Base-by-base conservation (phyloP, 1,140 invertebrate genomes). In the Melipona quadrifasciata region DNA sequence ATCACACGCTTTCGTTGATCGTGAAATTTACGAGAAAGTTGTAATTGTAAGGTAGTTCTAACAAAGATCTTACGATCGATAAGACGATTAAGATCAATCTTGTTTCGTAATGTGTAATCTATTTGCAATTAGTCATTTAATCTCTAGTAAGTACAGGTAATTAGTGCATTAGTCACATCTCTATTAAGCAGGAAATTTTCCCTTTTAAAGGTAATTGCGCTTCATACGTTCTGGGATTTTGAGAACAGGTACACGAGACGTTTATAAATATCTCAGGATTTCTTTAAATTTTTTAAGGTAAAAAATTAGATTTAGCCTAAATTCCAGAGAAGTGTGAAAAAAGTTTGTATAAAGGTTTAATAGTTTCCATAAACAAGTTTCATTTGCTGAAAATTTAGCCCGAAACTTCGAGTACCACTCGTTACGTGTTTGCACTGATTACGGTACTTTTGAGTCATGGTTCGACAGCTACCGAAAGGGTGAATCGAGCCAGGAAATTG, bases 401-500 rank as follows among this genome's bases (percentile, higher is more conserved):
- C 24, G 24, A n/a, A 65, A 19, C 39, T 17, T 53, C n/a, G 0
- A 10, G 5, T 27, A 1, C 0, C 31, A 55, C 10, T 65, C 14
- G 34, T 24, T n/a, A 57, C 21, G 64, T 71, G 21, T 34, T 27
- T n/a, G 19, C 34, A 74, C 6, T 53, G 70, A 77, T 73, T 82
- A 34, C 47, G 24, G 51, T 80, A 19, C n/a, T 70, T 75, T 67
- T 53, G 71, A 34, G 71, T 71, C 64, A 77, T 67, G 80, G 65
- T 68, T 70, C 55, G 85, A 75, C 68, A 55, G 21, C 11, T 39
- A 55, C 0, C 61, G 57, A 78, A 82, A 76, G 79, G 78, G 61
- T 70, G 61, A 75, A 82, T 73, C 64, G 21, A 47, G 17, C 34
- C 78, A 65, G 58, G 55, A 77, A 83, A 80, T 64, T 78, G 51